Base-by-base conservation (phyloP, 2,113 vertebrate genomes). In the Rutilus rutilus region DNA sequence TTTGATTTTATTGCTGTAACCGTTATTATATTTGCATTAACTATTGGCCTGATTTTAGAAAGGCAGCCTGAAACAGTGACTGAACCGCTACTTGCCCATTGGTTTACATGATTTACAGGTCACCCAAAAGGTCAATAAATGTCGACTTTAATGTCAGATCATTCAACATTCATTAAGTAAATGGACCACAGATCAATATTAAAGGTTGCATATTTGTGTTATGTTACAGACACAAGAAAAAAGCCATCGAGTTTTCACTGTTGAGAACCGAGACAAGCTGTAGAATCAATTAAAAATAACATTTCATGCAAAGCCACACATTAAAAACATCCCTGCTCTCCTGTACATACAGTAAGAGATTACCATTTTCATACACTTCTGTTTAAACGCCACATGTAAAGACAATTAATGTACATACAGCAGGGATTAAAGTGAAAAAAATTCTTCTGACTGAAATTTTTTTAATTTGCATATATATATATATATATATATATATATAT, bases 331-430 rank as follows among this genome's bases (percentile, higher is more conserved):
- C 54, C 77, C 67, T 21, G 45, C 36, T 50, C 33, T 42, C n/a
- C 23, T 19, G 7, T n/a, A 50, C 47, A 25, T 59, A 60, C 23
- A 71, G 36, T 19, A 23, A 19, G 30, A 69, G 65, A 39, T 69
- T 83, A 82, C 87, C 27, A 25, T 88, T 86, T 88, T 30, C 85
- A 84, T 11, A 39, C 65, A 87, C 89, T 57, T 75, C 73, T 78
- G 19, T 84, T 74, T 85, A 77, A 89, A 60, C 30, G 42, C 87
- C 65, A 88, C 85, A 86, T 62, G 88, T 92, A 92, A 91, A 89
- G 92, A 94, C 91, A 91, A 89, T 89, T 90, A 86, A 69, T 42
- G 76, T 76, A 60, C 25, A 82, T 83, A 87, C n/a, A n/a, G n/a
- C n/a, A n/a, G n/a, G n/a, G n/a, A n/a, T n/a, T n/a, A n/a, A n/a